These are phyloP conservation scores for Scaptomyza cyrtandrae DNA, from an alignment of 2,888 invertebrate genomes.

Conservation along the genomic window DNA sequence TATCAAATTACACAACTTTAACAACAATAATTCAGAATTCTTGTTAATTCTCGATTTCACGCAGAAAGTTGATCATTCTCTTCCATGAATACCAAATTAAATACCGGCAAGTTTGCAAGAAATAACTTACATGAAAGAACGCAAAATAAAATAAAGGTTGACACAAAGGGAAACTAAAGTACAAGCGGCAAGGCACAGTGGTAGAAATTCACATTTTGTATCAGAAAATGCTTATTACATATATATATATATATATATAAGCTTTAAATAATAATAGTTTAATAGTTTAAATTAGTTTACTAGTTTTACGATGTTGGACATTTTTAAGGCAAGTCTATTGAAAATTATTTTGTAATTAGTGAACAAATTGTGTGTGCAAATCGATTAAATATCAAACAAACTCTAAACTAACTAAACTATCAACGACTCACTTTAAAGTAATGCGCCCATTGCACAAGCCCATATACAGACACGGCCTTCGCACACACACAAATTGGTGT, in stretches of 20 bases:
- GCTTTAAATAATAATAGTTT: too few relatives aligned
- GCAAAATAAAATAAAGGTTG: background rate
- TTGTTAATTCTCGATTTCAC: background rate
- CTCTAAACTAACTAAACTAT: slow-evolving; percentile 19
- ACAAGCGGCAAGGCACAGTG: background rate
- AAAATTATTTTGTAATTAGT: slow-evolving; percentile 41
- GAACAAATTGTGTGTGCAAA: slow-evolving; percentile 35
- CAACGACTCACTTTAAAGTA: background rate
- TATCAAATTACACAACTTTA: background rate
- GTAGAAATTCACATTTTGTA: background rate
- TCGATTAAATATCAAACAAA: slow-evolving; percentile 29
- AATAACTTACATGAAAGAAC: background rate
- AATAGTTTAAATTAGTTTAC: background rate
- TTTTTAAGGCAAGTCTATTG: background rate
- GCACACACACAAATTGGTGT: background rate
- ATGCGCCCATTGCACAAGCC: background rate
- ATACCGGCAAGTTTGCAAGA: background rate
- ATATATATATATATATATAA: too few relatives aligned
- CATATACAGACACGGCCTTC: background rate
- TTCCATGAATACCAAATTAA: background rate
- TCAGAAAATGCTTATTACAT: background rate
- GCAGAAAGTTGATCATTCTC: background rate
- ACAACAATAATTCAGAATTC: background rate
- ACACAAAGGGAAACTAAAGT: background rate
- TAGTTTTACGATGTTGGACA: background rate